Percentiles rank a stretch among this genome's conserved stretches.
phyloP scores from a whole-genome alignment of 2,797 vertebrate species.

The Brachyalestes nurse region DNA sequence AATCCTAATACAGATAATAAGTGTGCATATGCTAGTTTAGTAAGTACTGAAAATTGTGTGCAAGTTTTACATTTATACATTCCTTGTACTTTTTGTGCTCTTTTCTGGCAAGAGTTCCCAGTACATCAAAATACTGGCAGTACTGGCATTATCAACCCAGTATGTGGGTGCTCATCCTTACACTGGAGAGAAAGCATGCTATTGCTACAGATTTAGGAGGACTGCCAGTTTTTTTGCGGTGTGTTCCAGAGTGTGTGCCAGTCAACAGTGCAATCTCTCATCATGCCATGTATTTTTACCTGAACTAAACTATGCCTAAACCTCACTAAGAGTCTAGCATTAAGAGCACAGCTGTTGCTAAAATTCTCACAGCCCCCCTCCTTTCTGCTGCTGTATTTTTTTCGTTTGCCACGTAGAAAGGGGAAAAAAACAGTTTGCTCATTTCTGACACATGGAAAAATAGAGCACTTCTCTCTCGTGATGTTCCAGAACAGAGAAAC shows the following conservation, averaged over 20 bases:
- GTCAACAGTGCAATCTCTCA: too few species aligned
- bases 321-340: conserved; percentile 42
- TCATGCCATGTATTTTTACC: conserved; percentile 46
- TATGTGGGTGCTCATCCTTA: conserved; percentile 14
- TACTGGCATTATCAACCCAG: not conserved
- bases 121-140: not conserved
- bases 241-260: too few species aligned
- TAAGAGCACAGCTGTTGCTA: conserved; percentile 55
- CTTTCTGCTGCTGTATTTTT: conserved; percentile 32
- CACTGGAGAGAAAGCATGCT: not conserved
- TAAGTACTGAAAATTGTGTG: too few species aligned
- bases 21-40: too few species aligned
- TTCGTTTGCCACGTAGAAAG: conserved; percentile 1
- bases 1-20: too few species aligned
- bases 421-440: not conserved
- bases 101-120: not conserved
- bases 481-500: conserved; percentile 39
- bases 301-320: conserved; percentile 43
- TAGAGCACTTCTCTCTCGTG: conserved; percentile 37
- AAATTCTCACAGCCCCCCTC: conserved; percentile 45
- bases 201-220: conserved; percentile 33
- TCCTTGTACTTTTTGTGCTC: not conserved
- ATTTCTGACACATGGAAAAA: not conserved
- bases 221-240: not conserved
- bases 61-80: not conserved